Percentiles rank a stretch among this genome's conserved stretches.
phyloP scores from a whole-genome alignment of 2,888 invertebrate genomes.

The Ptilodon capucinus region DNA sequence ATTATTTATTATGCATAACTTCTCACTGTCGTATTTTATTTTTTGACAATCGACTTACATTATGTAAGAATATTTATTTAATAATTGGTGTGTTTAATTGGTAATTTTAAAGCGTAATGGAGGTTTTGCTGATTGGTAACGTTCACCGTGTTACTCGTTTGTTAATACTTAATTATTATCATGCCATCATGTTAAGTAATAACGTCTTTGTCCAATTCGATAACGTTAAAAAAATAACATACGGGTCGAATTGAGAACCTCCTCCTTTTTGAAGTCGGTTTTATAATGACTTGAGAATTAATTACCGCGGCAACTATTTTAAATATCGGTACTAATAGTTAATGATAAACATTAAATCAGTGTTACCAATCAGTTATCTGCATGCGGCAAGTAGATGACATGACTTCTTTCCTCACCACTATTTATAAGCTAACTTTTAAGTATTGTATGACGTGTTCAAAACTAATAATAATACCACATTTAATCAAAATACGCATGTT shows the following conservation, averaged over 20 bases:
- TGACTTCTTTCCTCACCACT: too few relatives aligned
- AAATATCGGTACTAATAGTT: neutral
- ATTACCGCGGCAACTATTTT: neutral
- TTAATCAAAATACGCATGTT: constrained; percentile 21
- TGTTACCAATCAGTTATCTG: neutral
- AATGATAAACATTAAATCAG: neutral
- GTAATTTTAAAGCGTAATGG: neutral
- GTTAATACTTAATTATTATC: too few relatives aligned
- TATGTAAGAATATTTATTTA: neutral
- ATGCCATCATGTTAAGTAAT: too few relatives aligned
- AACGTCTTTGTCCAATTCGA: too few relatives aligned
- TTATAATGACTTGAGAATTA: too few relatives aligned
- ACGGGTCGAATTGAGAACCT: too few relatives aligned
- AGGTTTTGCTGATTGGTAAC: neutral
- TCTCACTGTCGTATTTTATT: constrained; percentile 4
- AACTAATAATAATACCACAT: constrained; percentile 25
- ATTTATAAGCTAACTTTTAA: constrained; percentile 22
- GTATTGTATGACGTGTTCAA: constrained; percentile 36
- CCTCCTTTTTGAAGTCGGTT: too few relatives aligned
- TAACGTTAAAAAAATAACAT: too few relatives aligned
- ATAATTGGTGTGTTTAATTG: neutral
- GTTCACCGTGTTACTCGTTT: too few relatives aligned
- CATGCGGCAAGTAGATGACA: neutral
- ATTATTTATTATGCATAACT: constrained; percentile 37
- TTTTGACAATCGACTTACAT: constrained; percentile 9